These are phyloP conservation scores for Mechanitis messenoides DNA, from an alignment of 2,888 invertebrate species.

Conservation along the genomic window DNA sequence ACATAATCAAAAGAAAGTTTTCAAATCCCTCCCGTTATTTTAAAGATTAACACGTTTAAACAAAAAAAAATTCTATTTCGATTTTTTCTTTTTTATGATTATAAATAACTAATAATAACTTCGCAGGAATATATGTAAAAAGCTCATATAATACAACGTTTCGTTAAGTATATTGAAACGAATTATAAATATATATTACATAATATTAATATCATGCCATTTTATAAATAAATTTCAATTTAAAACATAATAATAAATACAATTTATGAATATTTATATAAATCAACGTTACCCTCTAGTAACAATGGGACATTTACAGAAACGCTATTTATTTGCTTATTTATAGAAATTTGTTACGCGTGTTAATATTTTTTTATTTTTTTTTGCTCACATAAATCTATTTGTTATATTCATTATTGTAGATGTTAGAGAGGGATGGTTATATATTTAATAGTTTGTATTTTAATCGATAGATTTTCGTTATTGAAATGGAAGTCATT, in stretches of 20 bases:
- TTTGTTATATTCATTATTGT: constrained; percentile 35
- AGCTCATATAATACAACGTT: too few relatives aligned
- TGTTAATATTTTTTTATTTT: constrained; percentile 50
- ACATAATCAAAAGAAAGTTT: too few relatives aligned
- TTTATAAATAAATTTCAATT: constrained; percentile 34
- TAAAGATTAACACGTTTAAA: too few relatives aligned
- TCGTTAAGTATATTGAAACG: not conserved
- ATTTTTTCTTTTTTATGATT: too few relatives aligned
- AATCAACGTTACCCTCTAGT: constrained; percentile 62
- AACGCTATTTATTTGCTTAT: constrained; percentile 73
- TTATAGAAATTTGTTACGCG: constrained; percentile 74
- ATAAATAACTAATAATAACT: too few relatives aligned
- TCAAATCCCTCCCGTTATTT: too few relatives aligned
- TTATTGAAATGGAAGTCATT: constrained; percentile 62
- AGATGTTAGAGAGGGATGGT: constrained; percentile 48
- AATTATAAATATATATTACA: not conserved
- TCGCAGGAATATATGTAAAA: too few relatives aligned
- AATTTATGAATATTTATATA: constrained; percentile 73
- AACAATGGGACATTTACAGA: constrained; percentile 68
- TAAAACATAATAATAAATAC: constrained; percentile 17
- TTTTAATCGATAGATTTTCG: constrained; percentile 58
- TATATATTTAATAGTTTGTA: constrained; percentile 36
- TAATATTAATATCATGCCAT: constrained; percentile 37
- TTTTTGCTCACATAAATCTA: constrained; percentile 35
- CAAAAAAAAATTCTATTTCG: too few relatives aligned